phyloP scores from a whole-genome alignment of 2,797 vertebrate genomes.

The Peromyscus nudipes region DNA sequence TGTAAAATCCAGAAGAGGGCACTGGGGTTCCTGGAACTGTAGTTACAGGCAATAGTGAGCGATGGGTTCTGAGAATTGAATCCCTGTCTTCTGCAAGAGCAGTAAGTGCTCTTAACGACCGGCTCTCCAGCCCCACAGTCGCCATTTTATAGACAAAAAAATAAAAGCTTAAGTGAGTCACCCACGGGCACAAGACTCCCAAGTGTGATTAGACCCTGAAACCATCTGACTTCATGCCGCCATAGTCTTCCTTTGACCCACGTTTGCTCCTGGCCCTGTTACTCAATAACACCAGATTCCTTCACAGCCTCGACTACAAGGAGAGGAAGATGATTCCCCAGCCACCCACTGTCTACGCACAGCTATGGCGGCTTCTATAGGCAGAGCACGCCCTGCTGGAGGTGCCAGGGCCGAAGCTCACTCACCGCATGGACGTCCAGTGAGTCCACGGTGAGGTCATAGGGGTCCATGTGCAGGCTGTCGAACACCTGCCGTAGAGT shows the following conservation, averaged over 20 bases:
- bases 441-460: constrained; percentile 97
- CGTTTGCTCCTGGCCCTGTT: background rate
- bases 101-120: background rate
- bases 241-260: background rate
- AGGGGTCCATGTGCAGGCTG: constrained; percentile 95
- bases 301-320: background rate
- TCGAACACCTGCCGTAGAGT: constrained; percentile 95
- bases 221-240: background rate
- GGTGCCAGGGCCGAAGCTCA: background rate
- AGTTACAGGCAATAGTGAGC: background rate
- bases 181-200: background rate
- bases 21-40: background rate
- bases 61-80: background rate
- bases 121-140: background rate
- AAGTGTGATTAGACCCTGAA: background rate
- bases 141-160: constrained; percentile 41
- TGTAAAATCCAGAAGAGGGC: background rate
- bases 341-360: background rate
- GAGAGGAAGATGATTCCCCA: background rate
- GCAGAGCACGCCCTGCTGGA: background rate
- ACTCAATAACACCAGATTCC: background rate
- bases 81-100: background rate
- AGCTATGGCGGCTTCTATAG: background rate
- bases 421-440: constrained; percentile 98
- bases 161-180: constrained; percentile 14